Base-by-base conservation (phyloP, 1,140 invertebrate species). In the Thrips palmi region DNA sequence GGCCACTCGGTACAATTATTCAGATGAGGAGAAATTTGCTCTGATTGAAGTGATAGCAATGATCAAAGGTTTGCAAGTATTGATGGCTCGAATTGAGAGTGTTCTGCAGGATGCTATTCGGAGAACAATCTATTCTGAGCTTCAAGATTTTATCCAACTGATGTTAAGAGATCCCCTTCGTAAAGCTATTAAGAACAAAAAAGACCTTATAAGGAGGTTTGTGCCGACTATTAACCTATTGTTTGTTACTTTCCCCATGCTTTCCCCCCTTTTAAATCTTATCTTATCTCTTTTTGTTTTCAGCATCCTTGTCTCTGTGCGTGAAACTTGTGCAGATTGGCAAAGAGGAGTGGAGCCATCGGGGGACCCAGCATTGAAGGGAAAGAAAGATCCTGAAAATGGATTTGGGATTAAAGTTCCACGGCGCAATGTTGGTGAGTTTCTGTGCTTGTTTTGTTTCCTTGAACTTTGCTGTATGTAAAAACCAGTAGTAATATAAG, bases 1-100 rank as follows among this genome's bases (percentile, higher is more conserved):
- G 41, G 89, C 93, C 1, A 98, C 93, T 1, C 70, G 89, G 15
- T 98, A 97, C 60, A 99, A 99, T 62, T 99, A 98, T 55, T 84
- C 78, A 6, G 81, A 85, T 18, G 88, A 93, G 52, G 96, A 99
- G 63, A 98, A 98, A 57, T 93, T 93, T 63, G 92, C 92, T 4
- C 62, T 99, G 25, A 94, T 99, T 46, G 92, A 98, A 65, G 84
- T 97, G 12, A 96, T 98, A 47, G 89, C 93, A 1, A 97, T 98
- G 92, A 96, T 98, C 46, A 99, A 98, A 65, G 92, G 93, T 2
- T 65, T 99, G 6, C 94, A 99, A 62, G 84, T 94, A 22, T 60
- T 98, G 27, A 92, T 99, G 85, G 80, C 88, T 4, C 66, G 92
- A 32, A 97, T 98, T 76, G 94, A 98, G 64, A 89, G 88, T 0